phyloP scores from a whole-genome alignment of 2,797 vertebrate genomes.

The Triplophysa yarkandensis region DNA sequence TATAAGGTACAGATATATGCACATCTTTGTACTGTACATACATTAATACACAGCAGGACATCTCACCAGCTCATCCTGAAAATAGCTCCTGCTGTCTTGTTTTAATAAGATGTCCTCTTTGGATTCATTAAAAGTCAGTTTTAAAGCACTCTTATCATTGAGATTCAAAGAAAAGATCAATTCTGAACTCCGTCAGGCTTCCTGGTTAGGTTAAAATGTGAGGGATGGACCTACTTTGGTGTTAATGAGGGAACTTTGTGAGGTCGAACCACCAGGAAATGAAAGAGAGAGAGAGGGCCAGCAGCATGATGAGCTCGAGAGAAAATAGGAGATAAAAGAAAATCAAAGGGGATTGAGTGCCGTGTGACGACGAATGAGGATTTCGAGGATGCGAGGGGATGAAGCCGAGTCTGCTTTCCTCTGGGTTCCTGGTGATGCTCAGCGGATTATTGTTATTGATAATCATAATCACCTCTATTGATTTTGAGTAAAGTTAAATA shows the following conservation, averaged over 20 bases:
- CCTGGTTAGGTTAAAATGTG: slow-evolving; percentile 29
- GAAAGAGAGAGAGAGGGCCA: not conserved
- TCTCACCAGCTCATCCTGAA: not conserved
- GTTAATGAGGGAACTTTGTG: slow-evolving; percentile 41
- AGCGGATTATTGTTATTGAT: not conserved
- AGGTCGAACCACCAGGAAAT: slow-evolving; percentile 7
- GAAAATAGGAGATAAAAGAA: slow-evolving; percentile 17
- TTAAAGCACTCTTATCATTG: slow-evolving; percentile 2
- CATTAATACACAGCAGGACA: not conserved
- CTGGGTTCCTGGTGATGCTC: not conserved
- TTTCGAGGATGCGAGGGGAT: slow-evolving; percentile 28
- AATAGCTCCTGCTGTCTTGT: not conserved
- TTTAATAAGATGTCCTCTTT: slow-evolving; percentile 9
- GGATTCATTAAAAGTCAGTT: not conserved
- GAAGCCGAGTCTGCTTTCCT: not conserved
- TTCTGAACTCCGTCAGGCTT: slow-evolving; percentile 16
- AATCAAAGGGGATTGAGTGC: slow-evolving; percentile 20
- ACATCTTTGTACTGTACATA: too few relatives aligned
- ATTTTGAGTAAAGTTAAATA: not conserved
- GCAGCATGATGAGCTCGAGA: not conserved
- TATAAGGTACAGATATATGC: not conserved
- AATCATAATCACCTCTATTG: too few relatives aligned
- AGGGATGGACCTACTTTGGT: slow-evolving; percentile 17
- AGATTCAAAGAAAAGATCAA: slow-evolving; percentile 29
- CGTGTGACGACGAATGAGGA: slow-evolving; percentile 6